Evolutionary conservation across 2,797 vertebrate genomes (phyloP).

Genomic region (Myotis daubentonii): DNA sequence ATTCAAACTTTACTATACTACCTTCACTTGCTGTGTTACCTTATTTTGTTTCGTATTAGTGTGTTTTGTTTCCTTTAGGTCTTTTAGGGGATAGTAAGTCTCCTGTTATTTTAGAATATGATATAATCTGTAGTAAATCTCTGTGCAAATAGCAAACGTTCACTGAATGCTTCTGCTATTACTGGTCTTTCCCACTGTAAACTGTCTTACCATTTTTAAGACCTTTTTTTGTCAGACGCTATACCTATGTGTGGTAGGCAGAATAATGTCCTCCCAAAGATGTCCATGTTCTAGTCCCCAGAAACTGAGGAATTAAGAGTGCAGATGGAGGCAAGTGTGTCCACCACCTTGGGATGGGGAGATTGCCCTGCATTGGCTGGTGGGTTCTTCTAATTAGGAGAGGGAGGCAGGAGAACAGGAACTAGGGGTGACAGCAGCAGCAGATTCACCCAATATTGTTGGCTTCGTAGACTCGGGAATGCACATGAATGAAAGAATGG

Average conservation of each 20-base stretch:
- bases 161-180: neutral
- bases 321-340: neutral
- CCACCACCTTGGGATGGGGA: neutral
- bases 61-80: neutral
- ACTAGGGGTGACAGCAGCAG: neutral
- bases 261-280: neutral
- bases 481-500: neutral
- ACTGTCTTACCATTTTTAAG: neutral
- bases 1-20: neutral
- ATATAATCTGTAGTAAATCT: neutral
- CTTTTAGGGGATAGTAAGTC: neutral
- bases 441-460: neutral
- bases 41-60: neutral
- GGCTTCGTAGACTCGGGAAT: neutral
- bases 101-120: slow-evolving; percentile 13
- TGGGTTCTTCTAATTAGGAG: neutral
- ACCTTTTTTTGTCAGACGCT: neutral
- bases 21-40: neutral
- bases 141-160: neutral
- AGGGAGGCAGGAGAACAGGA: neutral
- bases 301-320: neutral
- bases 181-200: neutral
- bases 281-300: neutral
- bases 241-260: neutral
- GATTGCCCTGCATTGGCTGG: neutral